phyloP scores from a whole-genome alignment of 2,888 invertebrate genomes.

The Neoitamus cyanurus region DNA sequence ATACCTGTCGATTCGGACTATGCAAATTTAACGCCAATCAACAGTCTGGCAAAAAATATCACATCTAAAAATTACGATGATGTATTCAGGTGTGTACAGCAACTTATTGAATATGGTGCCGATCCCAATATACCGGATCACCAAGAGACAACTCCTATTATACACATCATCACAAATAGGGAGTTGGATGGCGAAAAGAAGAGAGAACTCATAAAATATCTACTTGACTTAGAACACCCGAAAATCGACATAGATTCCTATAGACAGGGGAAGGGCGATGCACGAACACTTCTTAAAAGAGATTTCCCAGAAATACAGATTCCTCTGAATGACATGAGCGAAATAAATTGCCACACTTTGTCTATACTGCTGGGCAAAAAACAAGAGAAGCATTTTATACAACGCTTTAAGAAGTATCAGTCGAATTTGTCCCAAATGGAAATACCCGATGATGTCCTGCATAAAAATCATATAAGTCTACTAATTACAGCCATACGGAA shows the following conservation, averaged over 20 bases:
- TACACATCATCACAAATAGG: conserved; percentile 61
- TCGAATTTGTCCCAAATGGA: conserved; percentile 60
- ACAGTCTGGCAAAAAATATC: conserved; percentile 62
- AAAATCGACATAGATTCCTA: conserved; percentile 60
- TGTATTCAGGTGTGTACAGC: conserved; percentile 60
- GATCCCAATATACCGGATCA: conserved; percentile 64
- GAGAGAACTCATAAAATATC: conserved; percentile 58
- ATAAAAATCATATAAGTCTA: conserved; percentile 59
- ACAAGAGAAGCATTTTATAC: background rate
- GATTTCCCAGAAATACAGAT: background rate
- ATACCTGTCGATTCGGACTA: conserved; percentile 60
- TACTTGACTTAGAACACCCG: conserved; percentile 56
- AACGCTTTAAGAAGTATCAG: background rate
- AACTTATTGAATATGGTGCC: conserved; percentile 61
- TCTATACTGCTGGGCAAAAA: background rate
- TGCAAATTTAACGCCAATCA: conserved; percentile 61
- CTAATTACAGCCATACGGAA: conserved; percentile 67
- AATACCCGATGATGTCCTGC: conserved; percentile 60
- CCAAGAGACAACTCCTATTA: conserved; percentile 62
- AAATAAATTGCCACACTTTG: background rate
- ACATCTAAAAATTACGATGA: conserved; percentile 59
- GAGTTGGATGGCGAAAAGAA: conserved; percentile 57
- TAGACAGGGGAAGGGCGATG: conserved; percentile 56
- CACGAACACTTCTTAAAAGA: background rate
- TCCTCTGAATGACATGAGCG: background rate